Conservation (phyloP, 2,113 vertebrate species). For the Ophiodon elongatus region DNA sequence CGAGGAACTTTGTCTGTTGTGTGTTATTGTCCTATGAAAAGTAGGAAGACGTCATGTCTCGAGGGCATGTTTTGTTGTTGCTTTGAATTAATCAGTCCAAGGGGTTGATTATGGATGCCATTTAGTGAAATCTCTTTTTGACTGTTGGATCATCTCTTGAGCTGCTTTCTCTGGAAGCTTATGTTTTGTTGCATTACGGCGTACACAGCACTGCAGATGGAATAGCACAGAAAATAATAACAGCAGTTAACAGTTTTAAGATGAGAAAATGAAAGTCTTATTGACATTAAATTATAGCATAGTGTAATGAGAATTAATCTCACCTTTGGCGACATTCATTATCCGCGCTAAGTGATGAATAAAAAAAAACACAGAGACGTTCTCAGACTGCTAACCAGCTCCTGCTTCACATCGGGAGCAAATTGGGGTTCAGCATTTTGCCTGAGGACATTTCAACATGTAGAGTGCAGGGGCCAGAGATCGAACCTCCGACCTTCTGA, state of each 20-base stretch:
- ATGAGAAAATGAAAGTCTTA: not conserved
- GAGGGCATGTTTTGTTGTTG: constrained; percentile 1
- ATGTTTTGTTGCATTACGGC: not conserved
- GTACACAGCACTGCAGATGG: not conserved
- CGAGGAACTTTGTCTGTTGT: constrained; percentile 49
- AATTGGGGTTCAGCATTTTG: not conserved
- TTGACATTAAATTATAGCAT: constrained; percentile 8
- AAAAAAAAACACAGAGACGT: not conserved
- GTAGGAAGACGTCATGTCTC: not conserved
- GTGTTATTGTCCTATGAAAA: constrained; percentile 12
- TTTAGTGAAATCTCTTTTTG: not conserved
- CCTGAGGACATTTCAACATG: not conserved
- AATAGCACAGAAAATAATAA: not conserved
- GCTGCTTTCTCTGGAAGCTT: not conserved
- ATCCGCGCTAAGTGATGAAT: not conserved
- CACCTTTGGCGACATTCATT: constrained; percentile 21
- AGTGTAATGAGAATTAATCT: constrained; percentile 7
- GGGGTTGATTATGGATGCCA: not conserved
- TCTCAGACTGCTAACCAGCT: not conserved
- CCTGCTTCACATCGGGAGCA: not conserved
- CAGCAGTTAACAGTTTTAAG: constrained; percentile 1
- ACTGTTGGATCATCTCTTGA: not conserved
- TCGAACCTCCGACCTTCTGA: not conserved
- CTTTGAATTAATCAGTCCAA: not conserved
- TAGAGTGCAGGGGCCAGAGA: not conserved